Base-by-base conservation (phyloP, 2,113 vertebrate genomes). In the Opisthocomus hoazin region DNA sequence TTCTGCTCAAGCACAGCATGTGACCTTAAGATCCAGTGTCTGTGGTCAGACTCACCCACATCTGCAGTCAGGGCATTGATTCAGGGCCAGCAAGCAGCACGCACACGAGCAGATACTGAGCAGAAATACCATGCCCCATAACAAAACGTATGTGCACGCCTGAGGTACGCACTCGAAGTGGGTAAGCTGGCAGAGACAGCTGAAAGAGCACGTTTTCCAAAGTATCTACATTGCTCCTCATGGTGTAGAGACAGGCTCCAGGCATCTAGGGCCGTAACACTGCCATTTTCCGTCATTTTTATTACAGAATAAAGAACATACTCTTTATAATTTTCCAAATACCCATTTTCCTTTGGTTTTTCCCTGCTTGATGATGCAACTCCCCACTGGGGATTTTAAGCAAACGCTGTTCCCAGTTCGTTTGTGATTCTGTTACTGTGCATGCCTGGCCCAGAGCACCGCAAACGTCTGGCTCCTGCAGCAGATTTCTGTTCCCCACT, bases 341-440 rank as follows among this genome's bases (percentile, higher is more conserved):
- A 57, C 12, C 6, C 26, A 6, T 78, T 90, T 92, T 82, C n/a
- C 20, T 93, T 84, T 60, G 36, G 0, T 32, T 84, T 66, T 78
- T 39, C 8, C 23, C 58, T 43, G 85, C 58, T 70, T 65, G 63
- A 22, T 79, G 69, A 34, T 65, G 58, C 39, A 89, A 56, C 34
- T 89, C 11, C 69, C 51, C 58, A 1, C 26, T 57, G 68, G 84
- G 70, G 51, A 58, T 84, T 89, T 89, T 70, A 83, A 71, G 63
- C 78, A 93, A 83, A 93, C 66, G 21, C 91, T 71, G 76, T 94
- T 91, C 45, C 48, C 71, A 69, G 70, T 77, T 93, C 81, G 71
- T 94, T 94, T 76, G 75, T 63, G 66, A 88, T 93, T 60, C 64
- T 65, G 43, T 94, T 94, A 87, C 50, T 78, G 71, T 90, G 89